Percentiles rank a stretch among this genome's conserved stretches.
phyloP scores from a whole-genome alignment of 2,797 vertebrate species.

The Sebastes trivittatus region DNA sequence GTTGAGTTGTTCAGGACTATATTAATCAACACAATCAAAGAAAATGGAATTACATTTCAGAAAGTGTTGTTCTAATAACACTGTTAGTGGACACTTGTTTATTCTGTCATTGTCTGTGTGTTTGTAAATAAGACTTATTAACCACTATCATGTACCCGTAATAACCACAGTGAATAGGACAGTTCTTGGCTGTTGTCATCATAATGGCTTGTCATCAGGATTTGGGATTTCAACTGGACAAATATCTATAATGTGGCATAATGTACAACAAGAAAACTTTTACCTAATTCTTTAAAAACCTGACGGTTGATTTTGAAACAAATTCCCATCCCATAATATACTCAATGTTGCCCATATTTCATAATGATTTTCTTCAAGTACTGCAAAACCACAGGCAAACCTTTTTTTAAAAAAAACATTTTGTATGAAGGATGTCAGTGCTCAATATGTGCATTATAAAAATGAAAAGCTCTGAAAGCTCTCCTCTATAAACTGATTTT shows the following conservation, averaged over 20 bases:
- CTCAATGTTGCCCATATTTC: conserved; percentile 68
- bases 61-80: conserved; percentile 94
- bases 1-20: conserved; percentile 93
- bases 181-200: conserved; percentile 84
- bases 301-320: conserved; percentile 72
- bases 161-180: conserved; percentile 89
- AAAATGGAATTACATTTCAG: conserved; percentile 88
- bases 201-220: conserved; percentile 61
- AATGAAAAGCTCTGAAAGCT: conserved; percentile 76
- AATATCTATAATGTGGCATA: conserved; percentile 80
- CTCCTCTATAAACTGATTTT: conserved; percentile 77
- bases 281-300: conserved; percentile 73
- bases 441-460: conserved; percentile 83
- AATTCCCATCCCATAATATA: conserved; percentile 57
- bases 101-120: conserved; percentile 94
- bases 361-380: conserved; percentile 61
- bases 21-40: conserved; percentile 94
- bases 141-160: conserved; percentile 95
- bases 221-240: conserved; percentile 67
- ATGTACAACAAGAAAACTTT: conserved; percentile 81
- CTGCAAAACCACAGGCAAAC: conserved; percentile 66
- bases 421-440: conserved; percentile 85
- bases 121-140: conserved; percentile 99
- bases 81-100: conserved; percentile 95
- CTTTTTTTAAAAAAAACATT: conserved; percentile 64